phyloP scores from a whole-genome alignment of 2,888 invertebrate species.

The Amblyjoppa proteus region DNA sequence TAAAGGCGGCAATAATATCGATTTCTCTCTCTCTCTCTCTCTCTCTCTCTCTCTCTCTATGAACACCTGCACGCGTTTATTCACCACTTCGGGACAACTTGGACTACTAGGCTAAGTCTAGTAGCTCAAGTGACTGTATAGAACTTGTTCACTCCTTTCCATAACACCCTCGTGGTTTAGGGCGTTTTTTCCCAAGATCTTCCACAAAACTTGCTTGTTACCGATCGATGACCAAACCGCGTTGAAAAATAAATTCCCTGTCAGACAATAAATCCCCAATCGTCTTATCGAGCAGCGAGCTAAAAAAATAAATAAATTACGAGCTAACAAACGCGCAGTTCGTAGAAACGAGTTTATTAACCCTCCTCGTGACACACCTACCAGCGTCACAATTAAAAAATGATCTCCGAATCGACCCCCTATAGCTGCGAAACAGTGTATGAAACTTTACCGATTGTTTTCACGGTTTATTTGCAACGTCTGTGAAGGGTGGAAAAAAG shows the following conservation, averaged over 20 bases:
- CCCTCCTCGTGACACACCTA: constrained; percentile 52
- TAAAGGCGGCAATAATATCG: constrained; percentile 76
- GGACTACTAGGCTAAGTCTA: constrained; percentile 31
- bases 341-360: constrained; percentile 55
- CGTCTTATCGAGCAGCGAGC: neutral
- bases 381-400: constrained; percentile 61
- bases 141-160: constrained; percentile 1
- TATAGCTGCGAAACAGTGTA: neutral
- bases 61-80: constrained; percentile 72
- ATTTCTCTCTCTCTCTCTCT: constrained; percentile 69
- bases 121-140: constrained; percentile 2
- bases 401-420: constrained; percentile 60
- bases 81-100: constrained; percentile 50
- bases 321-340: constrained; percentile 30
- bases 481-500: neutral
- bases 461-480: neutral
- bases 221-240: neutral
- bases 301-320: constrained; percentile 8
- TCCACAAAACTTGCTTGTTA: neutral
- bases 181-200: constrained; percentile 44
- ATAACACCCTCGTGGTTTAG: constrained; percentile 20
- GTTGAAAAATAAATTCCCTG: neutral
- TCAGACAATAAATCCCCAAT: neutral
- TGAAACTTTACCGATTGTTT: constrained; percentile 9
- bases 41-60: constrained; percentile 46